These are phyloP conservation scores for Ailurus styani DNA, from an alignment of 2,113 vertebrate species.

Conservation along the genomic window DNA sequence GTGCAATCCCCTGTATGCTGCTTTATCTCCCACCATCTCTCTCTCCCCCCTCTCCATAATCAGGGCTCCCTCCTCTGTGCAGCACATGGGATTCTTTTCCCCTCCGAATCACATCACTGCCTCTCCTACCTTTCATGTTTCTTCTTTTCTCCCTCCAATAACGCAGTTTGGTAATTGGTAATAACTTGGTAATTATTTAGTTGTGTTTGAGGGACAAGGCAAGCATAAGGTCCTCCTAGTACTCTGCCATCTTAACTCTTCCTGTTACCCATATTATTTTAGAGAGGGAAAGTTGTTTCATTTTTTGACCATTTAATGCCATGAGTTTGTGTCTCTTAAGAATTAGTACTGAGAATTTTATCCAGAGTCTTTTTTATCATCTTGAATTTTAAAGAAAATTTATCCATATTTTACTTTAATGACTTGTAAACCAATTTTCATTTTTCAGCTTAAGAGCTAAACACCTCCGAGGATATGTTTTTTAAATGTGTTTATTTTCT, in stretches of 20 bases:
- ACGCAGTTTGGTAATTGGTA: neutral
- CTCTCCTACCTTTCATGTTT: neutral
- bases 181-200: neutral
- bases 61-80: neutral
- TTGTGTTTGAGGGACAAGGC: neutral
- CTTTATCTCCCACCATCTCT: neutral
- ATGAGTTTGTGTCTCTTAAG: neutral
- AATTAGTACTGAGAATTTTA: neutral
- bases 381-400: neutral
- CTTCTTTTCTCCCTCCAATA: neutral
- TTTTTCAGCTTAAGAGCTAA: neutral
- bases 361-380: neutral
- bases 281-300: neutral
- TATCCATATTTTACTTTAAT: neutral
- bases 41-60: fast-evolving
- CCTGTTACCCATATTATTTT: neutral
- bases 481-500: neutral
- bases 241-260: neutral
- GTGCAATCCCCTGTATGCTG: neutral
- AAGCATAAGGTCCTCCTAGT: neutral
- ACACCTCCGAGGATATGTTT: neutral
- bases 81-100: neutral
- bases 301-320: neutral
- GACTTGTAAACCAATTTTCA: neutral
- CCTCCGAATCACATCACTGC: neutral